Evolutionary conservation across 2,797 vertebrate species (phyloP), one percentile per base, ranked within the genome.

Genomic region (Bradypodion pumilum): DNA sequence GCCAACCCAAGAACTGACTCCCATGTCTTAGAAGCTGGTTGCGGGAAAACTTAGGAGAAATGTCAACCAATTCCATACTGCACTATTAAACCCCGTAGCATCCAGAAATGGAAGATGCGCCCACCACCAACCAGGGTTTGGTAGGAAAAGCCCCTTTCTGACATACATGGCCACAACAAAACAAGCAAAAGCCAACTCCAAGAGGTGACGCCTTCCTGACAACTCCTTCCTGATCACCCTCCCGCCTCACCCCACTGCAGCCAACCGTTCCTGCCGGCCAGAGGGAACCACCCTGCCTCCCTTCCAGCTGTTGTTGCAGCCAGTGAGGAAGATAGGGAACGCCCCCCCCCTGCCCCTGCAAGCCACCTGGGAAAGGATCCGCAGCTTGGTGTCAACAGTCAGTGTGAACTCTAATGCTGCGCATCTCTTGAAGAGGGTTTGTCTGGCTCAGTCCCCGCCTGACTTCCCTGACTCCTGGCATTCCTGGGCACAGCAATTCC

Each of bases 361-460:
- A 25, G 37, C 19, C 3, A 5, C 52, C 52, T 19, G 21, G 52
- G 15, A 21, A 56, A 56, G 52, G 21, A 56, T 19, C 52, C 6
- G 19, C 52, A 56, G 5, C 52, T 56, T 56, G 52, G 52, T 7
- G 12, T 32, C 6, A 15, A 16, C 65, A 29, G 5, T 13, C 65
- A 29, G 5, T 13, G 10, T 25, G 21, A 70, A 19, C 13, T 70
- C 23, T 1, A 10, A 9, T 9, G 5, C 9, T 44, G 25, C 15
- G 27, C 72, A n/a, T 49, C 25, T 29, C 72, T 35, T 27, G 32
- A 13, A 25, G 32, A 15, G 10, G 12, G 25, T 42, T 29, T 25
- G 0, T 4, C 2, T 0, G 32, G 32, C 3, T 9, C 52, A 23
- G n/a, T n/a, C 12, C 23, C 49, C 10, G 10, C 29, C n/a, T n/a